Percentiles rank a stretch among this genome's conserved stretches.
These are phyloP conservation scores for Anabacerthia variegaticeps DNA, from an alignment of 2,797 vertebrate species.

Conservation along the genomic window DNA sequence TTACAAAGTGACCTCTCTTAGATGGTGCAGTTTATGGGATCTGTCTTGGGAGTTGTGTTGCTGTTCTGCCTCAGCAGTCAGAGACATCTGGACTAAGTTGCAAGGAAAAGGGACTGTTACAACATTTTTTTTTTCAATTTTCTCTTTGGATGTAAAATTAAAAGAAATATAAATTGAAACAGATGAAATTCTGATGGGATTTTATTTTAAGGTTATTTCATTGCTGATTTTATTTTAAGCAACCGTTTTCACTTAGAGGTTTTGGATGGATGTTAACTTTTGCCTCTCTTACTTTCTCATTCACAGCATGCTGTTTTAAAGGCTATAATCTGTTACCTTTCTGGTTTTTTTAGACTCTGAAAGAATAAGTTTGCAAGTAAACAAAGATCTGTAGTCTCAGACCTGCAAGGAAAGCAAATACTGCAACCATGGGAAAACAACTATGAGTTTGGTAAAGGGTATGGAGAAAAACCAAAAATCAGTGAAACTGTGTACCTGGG, in stretches of 20 bases:
- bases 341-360: background rate
- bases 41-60: background rate
- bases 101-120: background rate
- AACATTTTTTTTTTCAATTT: background rate
- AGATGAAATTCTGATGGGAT: background rate
- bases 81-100: background rate
- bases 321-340: background rate
- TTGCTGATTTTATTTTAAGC: background rate
- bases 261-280: background rate
- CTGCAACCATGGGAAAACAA: background rate
- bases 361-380: conserved; percentile 8
- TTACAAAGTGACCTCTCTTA: background rate
- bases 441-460: background rate
- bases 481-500: background rate
- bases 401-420: background rate
- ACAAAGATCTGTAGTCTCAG: background rate
- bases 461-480: background rate
- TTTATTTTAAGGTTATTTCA: background rate
- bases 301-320: background rate
- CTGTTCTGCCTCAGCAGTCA: background rate
- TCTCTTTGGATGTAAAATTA: background rate
- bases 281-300: background rate
- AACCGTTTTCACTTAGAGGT: background rate
- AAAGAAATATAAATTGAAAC: background rate
- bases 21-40: background rate